Evolutionary conservation across 1,140 invertebrate genomes (phyloP).

Genomic region (Diorhabda carinulata): DNA sequence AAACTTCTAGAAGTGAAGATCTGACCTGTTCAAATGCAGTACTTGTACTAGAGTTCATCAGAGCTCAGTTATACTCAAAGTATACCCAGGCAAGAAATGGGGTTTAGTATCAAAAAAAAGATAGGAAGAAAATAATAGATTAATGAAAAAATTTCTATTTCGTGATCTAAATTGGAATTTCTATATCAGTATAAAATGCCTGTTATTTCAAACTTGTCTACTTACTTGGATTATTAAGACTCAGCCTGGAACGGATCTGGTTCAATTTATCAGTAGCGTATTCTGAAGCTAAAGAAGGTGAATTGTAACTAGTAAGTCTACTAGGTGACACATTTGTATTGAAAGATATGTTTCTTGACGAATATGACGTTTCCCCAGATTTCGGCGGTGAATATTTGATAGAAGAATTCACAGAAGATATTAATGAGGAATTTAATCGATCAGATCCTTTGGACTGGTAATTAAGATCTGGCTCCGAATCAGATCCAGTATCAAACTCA

Average conservation of each 20-base stretch:
- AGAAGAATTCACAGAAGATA: constrained; percentile 18
- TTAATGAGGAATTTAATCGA: constrained; percentile 18
- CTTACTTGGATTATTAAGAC: constrained; percentile 26
- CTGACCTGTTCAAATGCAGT: too few species aligned
- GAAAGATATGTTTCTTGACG: constrained; percentile 55
- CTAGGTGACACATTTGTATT: constrained; percentile 42
- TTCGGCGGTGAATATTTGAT: constrained; percentile 45
- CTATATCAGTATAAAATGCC: too few species aligned
- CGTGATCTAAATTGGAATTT: too few species aligned
- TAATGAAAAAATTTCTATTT: too few species aligned
- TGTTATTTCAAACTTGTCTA: background rate
- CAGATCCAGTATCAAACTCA: constrained; percentile 53
- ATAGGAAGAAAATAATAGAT: too few species aligned
- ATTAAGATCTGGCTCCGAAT: constrained; percentile 51
- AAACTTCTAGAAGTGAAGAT: too few species aligned
- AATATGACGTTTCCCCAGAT: constrained; percentile 57
- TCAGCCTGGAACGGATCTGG: constrained; percentile 48
- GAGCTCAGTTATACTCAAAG: too few species aligned
- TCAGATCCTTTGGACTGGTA: constrained; percentile 20
- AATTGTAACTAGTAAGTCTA: constrained; percentile 29
- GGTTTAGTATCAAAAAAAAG: too few species aligned
- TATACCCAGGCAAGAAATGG: too few species aligned
- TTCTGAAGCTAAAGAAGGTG: constrained; percentile 36
- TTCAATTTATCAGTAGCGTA: constrained; percentile 52
- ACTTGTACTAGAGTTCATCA: too few species aligned